Evolutionary conservation across 1,140 invertebrate species (phyloP).

Genomic region (Dendroctonus valens): DNA sequence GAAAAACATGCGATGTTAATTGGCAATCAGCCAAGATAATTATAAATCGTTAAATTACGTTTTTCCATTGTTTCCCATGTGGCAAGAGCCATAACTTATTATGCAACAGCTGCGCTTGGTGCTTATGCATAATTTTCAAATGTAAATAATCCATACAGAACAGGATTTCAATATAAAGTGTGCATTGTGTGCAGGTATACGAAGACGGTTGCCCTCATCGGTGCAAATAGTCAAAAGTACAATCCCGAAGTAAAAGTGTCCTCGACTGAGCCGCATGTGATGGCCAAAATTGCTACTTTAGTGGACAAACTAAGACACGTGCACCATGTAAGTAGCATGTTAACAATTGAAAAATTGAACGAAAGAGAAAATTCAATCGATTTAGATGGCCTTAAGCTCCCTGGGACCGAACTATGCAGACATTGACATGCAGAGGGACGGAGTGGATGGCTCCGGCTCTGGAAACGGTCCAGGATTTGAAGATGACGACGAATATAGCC

Average conservation of each 20-base stretch:
- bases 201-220: constrained; percentile 62
- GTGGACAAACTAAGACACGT: constrained; percentile 66
- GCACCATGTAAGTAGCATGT: constrained; percentile 56
- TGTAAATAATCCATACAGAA: too few species aligned
- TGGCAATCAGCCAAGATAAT: too few species aligned
- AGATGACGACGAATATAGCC: constrained; percentile 38
- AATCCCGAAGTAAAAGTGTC: constrained; percentile 64
- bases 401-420: constrained; percentile 43
- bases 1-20: too few species aligned
- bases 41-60: too few species aligned
- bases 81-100: too few species aligned
- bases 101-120: too few species aligned
- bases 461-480: constrained; percentile 43
- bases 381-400: constrained; percentile 46
- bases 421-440: constrained; percentile 47
- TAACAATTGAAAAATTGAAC: neutral
- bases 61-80: too few species aligned
- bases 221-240: constrained; percentile 62
- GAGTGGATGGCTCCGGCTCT: constrained; percentile 48
- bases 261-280: constrained; percentile 51
- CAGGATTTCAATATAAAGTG: too few species aligned
- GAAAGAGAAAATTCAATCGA: too few species aligned
- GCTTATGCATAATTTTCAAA: too few species aligned
- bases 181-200: constrained; percentile 56
- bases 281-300: constrained; percentile 58